phyloP scores from a whole-genome alignment of 2,888 invertebrate genomes.

The Eilema sororculum region DNA sequence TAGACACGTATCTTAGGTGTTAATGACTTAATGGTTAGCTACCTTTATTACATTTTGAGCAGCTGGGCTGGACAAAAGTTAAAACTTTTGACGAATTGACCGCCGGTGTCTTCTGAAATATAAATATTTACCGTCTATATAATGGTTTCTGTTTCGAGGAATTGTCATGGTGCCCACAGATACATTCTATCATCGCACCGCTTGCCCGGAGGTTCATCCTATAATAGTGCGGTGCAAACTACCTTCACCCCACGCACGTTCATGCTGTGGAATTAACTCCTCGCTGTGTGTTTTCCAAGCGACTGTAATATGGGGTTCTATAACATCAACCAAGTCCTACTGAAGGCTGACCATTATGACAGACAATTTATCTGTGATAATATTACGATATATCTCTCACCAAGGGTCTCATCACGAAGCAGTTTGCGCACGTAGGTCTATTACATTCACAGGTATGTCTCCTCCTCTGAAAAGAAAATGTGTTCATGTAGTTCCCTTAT shows the following conservation, averaged over 20 bases:
- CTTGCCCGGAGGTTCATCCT: too few relatives aligned
- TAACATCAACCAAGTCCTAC: not conserved
- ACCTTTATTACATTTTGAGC: conserved; percentile 15
- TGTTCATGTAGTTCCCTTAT: not conserved
- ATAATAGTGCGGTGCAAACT: too few relatives aligned
- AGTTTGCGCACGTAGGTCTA: conserved; percentile 37
- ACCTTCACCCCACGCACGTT: too few relatives aligned
- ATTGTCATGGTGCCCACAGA: too few relatives aligned
- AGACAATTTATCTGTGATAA: not conserved
- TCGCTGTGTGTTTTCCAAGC: too few relatives aligned
- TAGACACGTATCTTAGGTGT: too few relatives aligned
- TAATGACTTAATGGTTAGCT: too few relatives aligned
- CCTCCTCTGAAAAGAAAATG: conserved; percentile 1
- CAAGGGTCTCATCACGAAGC: conserved; percentile 45
- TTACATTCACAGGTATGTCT: conserved; percentile 40
- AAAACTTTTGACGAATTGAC: not conserved
- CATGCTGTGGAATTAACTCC: too few relatives aligned
- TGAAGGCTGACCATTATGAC: too few relatives aligned
- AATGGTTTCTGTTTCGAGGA: too few relatives aligned
- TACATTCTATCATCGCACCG: too few relatives aligned
- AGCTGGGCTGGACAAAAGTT: not conserved
- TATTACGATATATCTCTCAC: conserved; percentile 20
- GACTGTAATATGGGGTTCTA: too few relatives aligned
- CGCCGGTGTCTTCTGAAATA: not conserved
- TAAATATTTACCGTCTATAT: not conserved